Evolutionary conservation across 2,113 vertebrate species (phyloP).

Genomic region (Amphiprion percula): DNA sequence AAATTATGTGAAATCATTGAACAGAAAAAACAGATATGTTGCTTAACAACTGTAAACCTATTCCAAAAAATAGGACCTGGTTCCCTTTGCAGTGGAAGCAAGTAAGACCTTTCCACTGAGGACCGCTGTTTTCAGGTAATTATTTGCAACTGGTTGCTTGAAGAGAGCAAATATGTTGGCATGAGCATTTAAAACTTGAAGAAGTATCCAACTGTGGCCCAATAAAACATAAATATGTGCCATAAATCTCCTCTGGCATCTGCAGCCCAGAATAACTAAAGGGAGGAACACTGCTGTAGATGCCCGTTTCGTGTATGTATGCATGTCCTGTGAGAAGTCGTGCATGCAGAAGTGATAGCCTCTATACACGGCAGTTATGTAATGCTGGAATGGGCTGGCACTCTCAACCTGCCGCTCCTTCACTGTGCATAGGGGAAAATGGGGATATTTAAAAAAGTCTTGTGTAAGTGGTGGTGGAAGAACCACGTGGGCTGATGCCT

Average conservation of each 20-base stretch:
- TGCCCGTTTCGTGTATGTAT: slow-evolving; percentile 28
- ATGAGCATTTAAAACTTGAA: background rate
- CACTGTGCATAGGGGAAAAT: slow-evolving; percentile 25
- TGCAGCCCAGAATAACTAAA: slow-evolving; percentile 19
- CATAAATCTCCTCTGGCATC: slow-evolving; percentile 14
- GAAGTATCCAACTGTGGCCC: background rate
- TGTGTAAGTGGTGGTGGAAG: slow-evolving; percentile 44
- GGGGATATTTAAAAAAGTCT: slow-evolving; percentile 60
- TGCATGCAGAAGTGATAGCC: slow-evolving; percentile 63
- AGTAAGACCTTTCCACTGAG: too few species aligned
- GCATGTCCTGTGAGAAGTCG: slow-evolving; percentile 39
- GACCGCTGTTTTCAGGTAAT: too few species aligned
- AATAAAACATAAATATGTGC: slow-evolving; percentile 2
- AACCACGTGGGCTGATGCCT: slow-evolving; percentile 44
- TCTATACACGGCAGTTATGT: slow-evolving; percentile 58
- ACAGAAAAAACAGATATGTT: too few species aligned
- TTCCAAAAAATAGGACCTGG: too few species aligned
- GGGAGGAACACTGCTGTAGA: background rate
- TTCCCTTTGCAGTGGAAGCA: too few species aligned
- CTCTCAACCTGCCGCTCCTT: slow-evolving; percentile 35
- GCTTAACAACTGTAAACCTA: too few species aligned
- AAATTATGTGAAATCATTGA: too few species aligned
- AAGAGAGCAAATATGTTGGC: too few species aligned
- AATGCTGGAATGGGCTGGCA: slow-evolving; percentile 49
- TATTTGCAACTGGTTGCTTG: too few species aligned